Percentiles rank a stretch among this genome's conserved stretches.
Evolutionary conservation across 1,140 invertebrate species (phyloP).

Genomic region (Leptinotarsa defecta): DNA sequence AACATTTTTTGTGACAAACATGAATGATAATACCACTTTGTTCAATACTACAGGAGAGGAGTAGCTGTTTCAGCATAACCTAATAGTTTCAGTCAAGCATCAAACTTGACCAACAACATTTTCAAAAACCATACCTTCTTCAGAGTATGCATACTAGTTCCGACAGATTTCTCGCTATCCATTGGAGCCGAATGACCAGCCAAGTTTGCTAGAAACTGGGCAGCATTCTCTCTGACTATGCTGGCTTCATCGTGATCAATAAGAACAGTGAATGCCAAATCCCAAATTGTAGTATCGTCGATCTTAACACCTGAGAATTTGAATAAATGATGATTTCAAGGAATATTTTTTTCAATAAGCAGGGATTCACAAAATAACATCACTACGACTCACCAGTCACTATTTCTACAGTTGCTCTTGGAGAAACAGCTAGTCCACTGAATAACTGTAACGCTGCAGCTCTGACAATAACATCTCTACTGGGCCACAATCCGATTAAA

Average conservation of each 20-base stretch:
- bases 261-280: conserved; percentile 48
- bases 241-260: conserved; percentile 55
- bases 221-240: conserved; percentile 56
- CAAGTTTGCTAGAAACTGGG: conserved; percentile 54
- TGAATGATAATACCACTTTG: no score
- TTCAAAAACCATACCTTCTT: conserved; percentile 5
- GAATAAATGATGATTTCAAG: background rate
- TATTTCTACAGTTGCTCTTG: conserved; percentile 55
- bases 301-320: conserved; percentile 40
- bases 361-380: no score
- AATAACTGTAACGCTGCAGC: conserved; percentile 61
- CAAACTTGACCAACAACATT: no score
- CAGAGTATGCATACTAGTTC: background rate
- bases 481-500: conserved; percentile 58
- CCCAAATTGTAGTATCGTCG: conserved; percentile 43
- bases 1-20: no score
- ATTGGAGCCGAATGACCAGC: conserved; percentile 12
- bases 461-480: conserved; percentile 61
- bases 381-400: conserved; percentile 46
- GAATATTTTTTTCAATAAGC: background rate
- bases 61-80: no score
- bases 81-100: no score
- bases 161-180: conserved; percentile 4
- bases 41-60: no score
- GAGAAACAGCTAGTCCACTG: conserved; percentile 55